phyloP scores from a whole-genome alignment of 2,113 vertebrate species.

The Mus spicilegus region DNA sequence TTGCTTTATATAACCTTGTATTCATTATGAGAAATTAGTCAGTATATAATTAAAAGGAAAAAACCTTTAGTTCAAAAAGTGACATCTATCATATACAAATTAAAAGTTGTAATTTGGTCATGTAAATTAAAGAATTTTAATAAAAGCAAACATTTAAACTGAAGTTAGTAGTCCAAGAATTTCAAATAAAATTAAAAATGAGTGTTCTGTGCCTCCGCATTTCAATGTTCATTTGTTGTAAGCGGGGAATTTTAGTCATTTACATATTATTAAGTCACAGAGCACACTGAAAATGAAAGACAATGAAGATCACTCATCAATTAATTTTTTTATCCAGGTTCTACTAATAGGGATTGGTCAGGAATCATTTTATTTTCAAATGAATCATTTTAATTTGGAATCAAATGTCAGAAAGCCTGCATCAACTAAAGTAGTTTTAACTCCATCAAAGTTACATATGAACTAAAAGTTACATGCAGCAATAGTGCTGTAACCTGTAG shows the following conservation, averaged over 20 bases:
- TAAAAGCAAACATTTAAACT: not conserved
- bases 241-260: constrained; percentile 35
- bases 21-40: not conserved
- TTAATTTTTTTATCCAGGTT: constrained; percentile 67
- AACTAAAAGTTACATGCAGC: constrained; percentile 66
- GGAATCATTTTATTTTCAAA: constrained; percentile 76
- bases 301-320: constrained; percentile 52
- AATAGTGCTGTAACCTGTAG: constrained; percentile 63
- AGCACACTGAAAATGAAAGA: constrained; percentile 45
- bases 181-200: constrained; percentile 45
- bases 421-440: constrained; percentile 74
- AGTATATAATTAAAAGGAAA: not conserved
- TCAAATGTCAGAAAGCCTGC: constrained; percentile 74
- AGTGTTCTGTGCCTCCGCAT: not conserved
- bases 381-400: constrained; percentile 67
- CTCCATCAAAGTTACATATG: constrained; percentile 75
- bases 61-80: not conserved
- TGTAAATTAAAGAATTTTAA: not conserved
- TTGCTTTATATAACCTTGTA: not conserved
- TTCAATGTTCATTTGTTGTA: not conserved
- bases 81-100: not conserved
- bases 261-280: constrained; percentile 48
- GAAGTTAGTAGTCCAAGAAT: not conserved
- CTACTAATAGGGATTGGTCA: constrained; percentile 46
- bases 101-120: not conserved